Evolutionary conservation across 2,797 vertebrate genomes (phyloP).

Genomic region (Sebastes kiyomatsui): DNA sequence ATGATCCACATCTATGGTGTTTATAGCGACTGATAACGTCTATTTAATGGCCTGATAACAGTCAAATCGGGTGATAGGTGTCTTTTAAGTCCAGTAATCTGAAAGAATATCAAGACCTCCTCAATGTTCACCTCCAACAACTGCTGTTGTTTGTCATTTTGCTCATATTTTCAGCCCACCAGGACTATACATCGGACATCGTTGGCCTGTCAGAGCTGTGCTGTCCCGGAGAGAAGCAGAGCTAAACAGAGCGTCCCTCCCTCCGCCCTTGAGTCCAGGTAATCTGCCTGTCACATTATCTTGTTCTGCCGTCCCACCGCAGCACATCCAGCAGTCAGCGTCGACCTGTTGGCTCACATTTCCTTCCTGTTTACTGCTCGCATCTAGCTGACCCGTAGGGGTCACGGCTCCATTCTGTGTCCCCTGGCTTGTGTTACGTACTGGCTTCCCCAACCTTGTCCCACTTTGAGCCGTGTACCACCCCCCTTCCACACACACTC

Average conservation of each 20-base stretch:
- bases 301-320: slow-evolving; percentile 52
- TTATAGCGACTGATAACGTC: too few relatives aligned
- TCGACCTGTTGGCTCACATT: slow-evolving; percentile 75
- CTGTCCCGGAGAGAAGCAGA: not conserved
- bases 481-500: not conserved
- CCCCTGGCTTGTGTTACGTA: slow-evolving; percentile 67
- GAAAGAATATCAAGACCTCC: not conserved
- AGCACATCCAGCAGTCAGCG: slow-evolving; percentile 67
- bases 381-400: slow-evolving; percentile 62
- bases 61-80: too few relatives aligned
- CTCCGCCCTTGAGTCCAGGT: slow-evolving; percentile 60
- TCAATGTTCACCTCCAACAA: not conserved
- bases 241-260: not conserved
- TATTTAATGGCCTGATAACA: too few relatives aligned
- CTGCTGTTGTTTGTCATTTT: not conserved
- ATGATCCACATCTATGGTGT: too few relatives aligned
- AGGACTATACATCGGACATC: not conserved
- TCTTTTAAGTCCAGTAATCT: not conserved
- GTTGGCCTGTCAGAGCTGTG: slow-evolving; percentile 21
- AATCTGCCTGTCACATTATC: slow-evolving; percentile 76
- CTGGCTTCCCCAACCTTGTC: slow-evolving; percentile 74
- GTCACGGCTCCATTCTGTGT: slow-evolving; percentile 70
- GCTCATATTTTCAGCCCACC: slow-evolving; percentile 2
- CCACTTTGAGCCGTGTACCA: slow-evolving; percentile 15
- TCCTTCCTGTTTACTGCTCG: slow-evolving; percentile 80